These are phyloP conservation scores for Drosophila peninsularis DNA, from an alignment of 2,888 invertebrate genomes.

Conservation along the genomic window DNA sequence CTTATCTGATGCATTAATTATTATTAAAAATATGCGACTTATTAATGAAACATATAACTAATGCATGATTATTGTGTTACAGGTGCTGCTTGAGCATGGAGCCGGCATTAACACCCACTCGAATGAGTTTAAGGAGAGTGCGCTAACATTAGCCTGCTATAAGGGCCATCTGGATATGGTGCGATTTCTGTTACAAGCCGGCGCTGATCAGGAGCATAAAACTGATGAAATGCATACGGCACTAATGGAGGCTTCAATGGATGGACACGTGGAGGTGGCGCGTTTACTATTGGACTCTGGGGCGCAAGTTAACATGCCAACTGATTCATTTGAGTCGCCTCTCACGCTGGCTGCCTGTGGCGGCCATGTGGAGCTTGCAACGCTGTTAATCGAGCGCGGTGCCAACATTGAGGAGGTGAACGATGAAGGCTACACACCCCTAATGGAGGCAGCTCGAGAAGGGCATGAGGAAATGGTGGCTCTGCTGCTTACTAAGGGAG, in stretches of 20 bases:
- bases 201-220: slow-evolving; percentile 98
- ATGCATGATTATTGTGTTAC: slow-evolving; percentile 34
- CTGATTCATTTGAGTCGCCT: slow-evolving; percentile 99
- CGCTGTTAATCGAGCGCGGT: slow-evolving; percentile 97
- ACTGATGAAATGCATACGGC: slow-evolving; percentile 99
- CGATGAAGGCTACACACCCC: slow-evolving; percentile 99
- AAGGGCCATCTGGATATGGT: slow-evolving; percentile 99
- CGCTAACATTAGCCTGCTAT: slow-evolving; percentile 96
- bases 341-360: slow-evolving; percentile 99
- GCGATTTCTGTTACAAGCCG: slow-evolving; percentile 96
- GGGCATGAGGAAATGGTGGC: slow-evolving; percentile 99
- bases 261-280: slow-evolving; percentile 99
- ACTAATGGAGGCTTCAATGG: slow-evolving; percentile 99
- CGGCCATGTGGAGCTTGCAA: slow-evolving; percentile 98
- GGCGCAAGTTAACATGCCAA: slow-evolving; percentile 99
- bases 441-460: slow-evolving; percentile 99
- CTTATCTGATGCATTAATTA: slow-evolving; percentile 84
- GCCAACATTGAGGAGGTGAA: slow-evolving; percentile 99
- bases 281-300: slow-evolving; percentile 97
- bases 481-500: slow-evolving; percentile 95
- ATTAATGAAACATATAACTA: neutral
- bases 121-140: slow-evolving; percentile 99
- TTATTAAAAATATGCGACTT: neutral
- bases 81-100: slow-evolving; percentile 94
- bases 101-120: slow-evolving; percentile 99